phyloP scores from a whole-genome alignment of 2,888 invertebrate genomes.

The Tryphoninae sp. region DNA sequence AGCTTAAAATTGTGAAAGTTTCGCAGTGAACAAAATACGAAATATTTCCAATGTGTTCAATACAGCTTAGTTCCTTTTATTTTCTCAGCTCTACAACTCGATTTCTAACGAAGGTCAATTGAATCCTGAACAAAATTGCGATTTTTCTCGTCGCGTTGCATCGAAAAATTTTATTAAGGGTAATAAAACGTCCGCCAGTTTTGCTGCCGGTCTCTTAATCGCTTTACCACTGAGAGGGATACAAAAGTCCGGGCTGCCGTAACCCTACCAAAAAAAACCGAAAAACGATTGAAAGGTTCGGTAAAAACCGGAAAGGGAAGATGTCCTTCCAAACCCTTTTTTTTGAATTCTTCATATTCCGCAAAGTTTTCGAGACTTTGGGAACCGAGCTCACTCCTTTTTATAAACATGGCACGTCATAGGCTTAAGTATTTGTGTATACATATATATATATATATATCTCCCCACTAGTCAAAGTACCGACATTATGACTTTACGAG shows the following conservation, averaged over 20 bases:
- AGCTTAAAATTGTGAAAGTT: no score
- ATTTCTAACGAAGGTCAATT: constrained; percentile 21
- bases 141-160: constrained; percentile 38
- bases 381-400: constrained; percentile 60
- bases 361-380: constrained; percentile 55
- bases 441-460: constrained; percentile 4
- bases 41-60: no score
- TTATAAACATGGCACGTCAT: constrained; percentile 35
- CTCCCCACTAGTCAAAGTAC: constrained; percentile 54
- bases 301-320: constrained; percentile 63
- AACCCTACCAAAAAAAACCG: constrained; percentile 40
- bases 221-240: constrained; percentile 60
- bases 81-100: constrained; percentile 12
- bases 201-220: constrained; percentile 55
- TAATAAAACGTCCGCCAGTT: constrained; percentile 44
- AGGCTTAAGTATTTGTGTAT: background rate
- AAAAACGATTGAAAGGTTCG: constrained; percentile 39
- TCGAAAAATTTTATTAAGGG: constrained; percentile 49
- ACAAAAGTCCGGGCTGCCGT: constrained; percentile 28
- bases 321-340: constrained; percentile 59
- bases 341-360: constrained; percentile 44
- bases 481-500: constrained; percentile 74
- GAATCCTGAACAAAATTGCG: constrained; percentile 43
- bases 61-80: no score
- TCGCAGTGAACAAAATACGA: no score